Conservation (phyloP, 2,888 invertebrate species). For the Rhyacophila evoluta region DNA sequence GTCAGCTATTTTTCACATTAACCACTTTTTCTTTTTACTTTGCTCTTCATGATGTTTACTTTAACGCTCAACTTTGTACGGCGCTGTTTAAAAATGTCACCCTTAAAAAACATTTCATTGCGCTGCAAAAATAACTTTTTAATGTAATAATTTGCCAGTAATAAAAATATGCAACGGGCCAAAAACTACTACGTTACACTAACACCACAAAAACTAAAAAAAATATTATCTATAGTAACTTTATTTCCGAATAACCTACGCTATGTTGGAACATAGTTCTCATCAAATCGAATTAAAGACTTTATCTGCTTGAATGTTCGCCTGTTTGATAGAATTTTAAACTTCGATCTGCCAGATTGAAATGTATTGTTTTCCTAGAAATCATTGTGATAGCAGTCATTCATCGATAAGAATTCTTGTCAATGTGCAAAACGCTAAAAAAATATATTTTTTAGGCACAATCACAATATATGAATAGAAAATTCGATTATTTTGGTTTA, state of each 20-base stretch:
- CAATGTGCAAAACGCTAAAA: no score
- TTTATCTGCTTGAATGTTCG: not conserved
- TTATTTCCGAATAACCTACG: not conserved
- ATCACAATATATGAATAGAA: no score
- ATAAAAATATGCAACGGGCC: not conserved
- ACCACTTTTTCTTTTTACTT: slow-evolving; percentile 43
- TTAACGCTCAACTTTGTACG: slow-evolving; percentile 9
- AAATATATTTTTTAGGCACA: no score
- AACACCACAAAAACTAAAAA: not conserved
- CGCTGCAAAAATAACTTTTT: slow-evolving; percentile 26
- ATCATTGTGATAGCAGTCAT: no score
- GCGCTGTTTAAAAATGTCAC: slow-evolving; percentile 26
- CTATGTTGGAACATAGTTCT: not conserved
- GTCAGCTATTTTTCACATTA: not conserved
- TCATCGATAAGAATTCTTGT: no score
- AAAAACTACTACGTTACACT: not conserved
- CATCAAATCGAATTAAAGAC: not conserved
- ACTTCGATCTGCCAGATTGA: no score
- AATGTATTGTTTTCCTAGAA: no score
- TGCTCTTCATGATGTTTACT: slow-evolving; percentile 41
- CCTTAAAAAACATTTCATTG: slow-evolving; percentile 15
- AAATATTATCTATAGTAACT: not conserved
- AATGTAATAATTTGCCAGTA: slow-evolving; percentile 7
- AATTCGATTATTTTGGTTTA: no score
- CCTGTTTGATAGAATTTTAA: not conserved